These are phyloP conservation scores for Paragorgia papillata DNA, from an alignment of 92 coral and sea anemone species.

Conservation along the genomic window DNA sequence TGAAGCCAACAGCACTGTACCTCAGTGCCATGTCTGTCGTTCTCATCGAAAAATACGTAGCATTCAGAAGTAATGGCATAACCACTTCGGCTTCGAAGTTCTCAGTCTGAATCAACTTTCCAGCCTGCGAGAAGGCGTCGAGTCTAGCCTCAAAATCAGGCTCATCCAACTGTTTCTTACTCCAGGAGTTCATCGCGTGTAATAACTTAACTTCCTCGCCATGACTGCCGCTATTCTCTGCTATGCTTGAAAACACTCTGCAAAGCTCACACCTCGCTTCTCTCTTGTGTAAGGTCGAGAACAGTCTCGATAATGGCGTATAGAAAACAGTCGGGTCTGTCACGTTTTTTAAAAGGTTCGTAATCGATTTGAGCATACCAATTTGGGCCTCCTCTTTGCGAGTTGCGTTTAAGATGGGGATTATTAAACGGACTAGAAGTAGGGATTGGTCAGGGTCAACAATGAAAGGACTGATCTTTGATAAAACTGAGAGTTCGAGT, in stretches of 20 bases:
- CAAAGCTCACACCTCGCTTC: slow-evolving; percentile 80
- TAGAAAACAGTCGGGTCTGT: slow-evolving; percentile 57
- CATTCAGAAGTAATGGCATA: slow-evolving; percentile 75
- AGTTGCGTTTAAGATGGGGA: slow-evolving; percentile 67
- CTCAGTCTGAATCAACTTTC: slow-evolving; percentile 2
- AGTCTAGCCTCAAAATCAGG: slow-evolving; percentile 80
- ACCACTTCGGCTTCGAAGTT: slow-evolving; percentile 7
- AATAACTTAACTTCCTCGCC: slow-evolving; percentile 48
- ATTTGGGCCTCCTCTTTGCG: slow-evolving; percentile 78
- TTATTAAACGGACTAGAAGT: slow-evolving; percentile 59
- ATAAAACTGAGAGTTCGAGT: slow-evolving; percentile 83
- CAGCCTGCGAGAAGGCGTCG: slow-evolving; percentile 19
- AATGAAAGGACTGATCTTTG: slow-evolving; percentile 88
- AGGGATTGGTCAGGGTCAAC: slow-evolving; percentile 73
- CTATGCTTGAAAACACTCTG: slow-evolving; percentile 66
- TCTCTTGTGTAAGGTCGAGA: slow-evolving; percentile 75
- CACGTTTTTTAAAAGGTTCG: slow-evolving; percentile 71
- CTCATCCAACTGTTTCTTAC: slow-evolving; percentile 78
- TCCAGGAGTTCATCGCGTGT: slow-evolving; percentile 72
- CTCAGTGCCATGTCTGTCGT: slow-evolving; percentile 84
- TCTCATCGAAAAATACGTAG: slow-evolving; percentile 71
- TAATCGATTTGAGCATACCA: slow-evolving; percentile 68
- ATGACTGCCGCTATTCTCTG: slow-evolving; percentile 46
- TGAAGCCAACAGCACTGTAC: slow-evolving; percentile 82
- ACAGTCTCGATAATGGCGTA: slow-evolving; percentile 68